These are phyloP conservation scores for Thunnus maccoyii DNA, from an alignment of 2,113 vertebrate genomes.

Conservation along the genomic window DNA sequence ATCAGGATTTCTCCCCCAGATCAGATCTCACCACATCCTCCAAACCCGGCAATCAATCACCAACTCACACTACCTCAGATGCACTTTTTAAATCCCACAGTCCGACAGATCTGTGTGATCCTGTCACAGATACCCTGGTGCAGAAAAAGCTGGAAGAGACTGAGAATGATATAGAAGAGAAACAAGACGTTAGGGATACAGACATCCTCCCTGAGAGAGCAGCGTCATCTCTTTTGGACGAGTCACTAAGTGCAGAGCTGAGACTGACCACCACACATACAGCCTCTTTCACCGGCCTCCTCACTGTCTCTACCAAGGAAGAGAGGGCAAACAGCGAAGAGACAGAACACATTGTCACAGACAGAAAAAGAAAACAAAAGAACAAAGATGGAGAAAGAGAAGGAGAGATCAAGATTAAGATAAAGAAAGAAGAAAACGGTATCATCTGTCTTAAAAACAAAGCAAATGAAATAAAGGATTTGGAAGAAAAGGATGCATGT, in stretches of 20 bases:
- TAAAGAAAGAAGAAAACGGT: slow-evolving; percentile 50
- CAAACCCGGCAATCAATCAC: slow-evolving; percentile 53
- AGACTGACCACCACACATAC: slow-evolving; percentile 78
- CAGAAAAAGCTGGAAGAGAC: slow-evolving; percentile 63
- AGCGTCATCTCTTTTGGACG: slow-evolving; percentile 61
- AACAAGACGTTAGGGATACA: slow-evolving; percentile 14
- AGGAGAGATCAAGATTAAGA: slow-evolving; percentile 66
- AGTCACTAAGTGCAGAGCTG: slow-evolving; percentile 81
- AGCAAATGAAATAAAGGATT: slow-evolving; percentile 28
- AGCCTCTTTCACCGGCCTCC: slow-evolving; percentile 55
- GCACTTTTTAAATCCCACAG: slow-evolving; percentile 47
- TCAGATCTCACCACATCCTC: slow-evolving; percentile 44
- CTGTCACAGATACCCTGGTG: slow-evolving; percentile 15
- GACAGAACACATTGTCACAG: background rate
- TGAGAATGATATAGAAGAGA: slow-evolving; percentile 17
- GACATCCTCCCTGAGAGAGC: slow-evolving; percentile 39
- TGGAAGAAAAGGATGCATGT: slow-evolving; percentile 18
- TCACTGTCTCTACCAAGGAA: slow-evolving; percentile 63
- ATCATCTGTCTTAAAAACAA: slow-evolving; percentile 44
- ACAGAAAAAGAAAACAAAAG: slow-evolving; percentile 68
- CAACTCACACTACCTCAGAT: slow-evolving; percentile 82
- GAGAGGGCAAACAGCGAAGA: slow-evolving; percentile 41
- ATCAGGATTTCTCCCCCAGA: slow-evolving; percentile 47
- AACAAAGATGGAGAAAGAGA: slow-evolving; percentile 37
- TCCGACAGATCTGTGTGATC: slow-evolving; percentile 37